Conservation (phyloP, 2,113 vertebrate genomes). For the Rhea americana region DNA sequence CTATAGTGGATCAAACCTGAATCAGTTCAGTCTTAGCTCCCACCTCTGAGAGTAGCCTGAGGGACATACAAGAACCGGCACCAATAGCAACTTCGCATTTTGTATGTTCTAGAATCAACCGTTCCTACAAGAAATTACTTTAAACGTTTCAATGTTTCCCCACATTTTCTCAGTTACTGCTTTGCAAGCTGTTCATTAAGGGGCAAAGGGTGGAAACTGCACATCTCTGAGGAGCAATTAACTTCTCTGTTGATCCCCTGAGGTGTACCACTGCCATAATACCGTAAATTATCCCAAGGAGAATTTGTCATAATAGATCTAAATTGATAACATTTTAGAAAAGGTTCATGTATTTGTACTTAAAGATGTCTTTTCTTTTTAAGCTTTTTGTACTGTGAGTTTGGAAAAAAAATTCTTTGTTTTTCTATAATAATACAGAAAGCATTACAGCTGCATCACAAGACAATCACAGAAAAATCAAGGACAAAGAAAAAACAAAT, state of each 20-base stretch:
- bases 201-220: slow-evolving; percentile 9
- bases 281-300: slow-evolving; percentile 37
- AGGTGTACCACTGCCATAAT: not conserved
- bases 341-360: not conserved
- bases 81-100: not conserved
- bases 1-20: slow-evolving; percentile 4
- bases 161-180: slow-evolving; percentile 6
- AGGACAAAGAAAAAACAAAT: slow-evolving; percentile 23
- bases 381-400: not conserved
- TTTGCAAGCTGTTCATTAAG: slow-evolving; percentile 34
- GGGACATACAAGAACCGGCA: not conserved
- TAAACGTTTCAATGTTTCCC: not conserved
- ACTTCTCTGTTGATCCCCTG: slow-evolving; percentile 32
- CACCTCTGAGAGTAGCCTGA: not conserved
- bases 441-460: not conserved
- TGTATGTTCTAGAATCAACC: not conserved
- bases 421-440: not conserved
- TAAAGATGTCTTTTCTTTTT: not conserved
- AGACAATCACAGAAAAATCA: slow-evolving; percentile 54
- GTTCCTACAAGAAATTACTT: not conserved
- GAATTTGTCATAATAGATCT: slow-evolving; percentile 20
- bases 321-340: slow-evolving; percentile 1
- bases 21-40: not conserved
- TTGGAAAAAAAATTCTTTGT: not conserved
- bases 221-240: slow-evolving; percentile 50